These are phyloP conservation scores for Tetragonisca angustula DNA, from an alignment of 2,888 invertebrate species.

Conservation along the genomic window DNA sequence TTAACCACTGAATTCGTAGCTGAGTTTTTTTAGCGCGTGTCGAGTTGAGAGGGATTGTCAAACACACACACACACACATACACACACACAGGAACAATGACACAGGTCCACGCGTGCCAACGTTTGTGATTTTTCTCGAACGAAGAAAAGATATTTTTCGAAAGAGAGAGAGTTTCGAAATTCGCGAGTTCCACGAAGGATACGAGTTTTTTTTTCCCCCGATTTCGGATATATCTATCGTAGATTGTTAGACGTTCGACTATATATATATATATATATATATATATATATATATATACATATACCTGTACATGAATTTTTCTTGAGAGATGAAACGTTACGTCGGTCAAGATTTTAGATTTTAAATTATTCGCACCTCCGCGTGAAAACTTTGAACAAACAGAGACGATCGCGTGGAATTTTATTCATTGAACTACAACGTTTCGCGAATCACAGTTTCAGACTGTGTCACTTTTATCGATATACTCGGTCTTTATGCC, in stretches of 20 bases:
- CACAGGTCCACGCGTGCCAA: slow-evolving; percentile 56
- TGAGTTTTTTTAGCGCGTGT: slow-evolving; percentile 37
- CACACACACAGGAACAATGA: neutral
- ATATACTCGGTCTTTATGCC: neutral
- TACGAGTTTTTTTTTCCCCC: slow-evolving; percentile 8
- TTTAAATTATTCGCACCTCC: neutral
- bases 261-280: neutral
- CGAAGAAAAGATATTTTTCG: neutral
- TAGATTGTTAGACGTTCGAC: slow-evolving; percentile 25
- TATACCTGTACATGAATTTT: neutral
- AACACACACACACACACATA: neutral
- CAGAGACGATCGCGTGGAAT: neutral
- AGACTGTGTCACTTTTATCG: neutral
- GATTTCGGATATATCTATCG: neutral
- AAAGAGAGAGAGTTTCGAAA: neutral
- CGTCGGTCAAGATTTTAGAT: neutral
- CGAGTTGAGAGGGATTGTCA: slow-evolving; percentile 31
- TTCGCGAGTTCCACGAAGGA: neutral
- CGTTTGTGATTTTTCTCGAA: slow-evolving; percentile 19
- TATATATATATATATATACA: neutral
- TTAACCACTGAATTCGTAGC: slow-evolving; percentile 20
- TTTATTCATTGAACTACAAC: neutral
- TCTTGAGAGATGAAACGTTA: neutral
- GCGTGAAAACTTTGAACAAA: neutral
- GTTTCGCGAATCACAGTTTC: neutral